A percentile compares a stretch with the other conserved stretches of the same genome.
phyloP scores from a whole-genome alignment of 1,140 invertebrate species.

The Leucophenga varia region DNA sequence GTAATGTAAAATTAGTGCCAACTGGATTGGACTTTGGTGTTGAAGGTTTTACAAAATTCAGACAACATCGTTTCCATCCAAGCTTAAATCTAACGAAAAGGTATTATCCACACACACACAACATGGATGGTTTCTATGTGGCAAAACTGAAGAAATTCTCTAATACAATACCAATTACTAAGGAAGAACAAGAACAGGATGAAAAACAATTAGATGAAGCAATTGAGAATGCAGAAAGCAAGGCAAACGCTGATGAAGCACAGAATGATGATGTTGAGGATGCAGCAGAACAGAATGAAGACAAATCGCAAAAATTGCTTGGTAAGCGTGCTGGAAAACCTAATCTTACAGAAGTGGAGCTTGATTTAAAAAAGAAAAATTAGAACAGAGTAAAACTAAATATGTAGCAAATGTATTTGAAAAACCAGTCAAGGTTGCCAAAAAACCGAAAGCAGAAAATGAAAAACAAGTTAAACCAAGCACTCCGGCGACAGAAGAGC shows the following conservation, averaged over 20 bases:
- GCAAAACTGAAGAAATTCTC: slow-evolving; percentile 97
- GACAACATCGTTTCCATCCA: slow-evolving; percentile 88
- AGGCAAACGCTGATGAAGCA: slow-evolving; percentile 2
- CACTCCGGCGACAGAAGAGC: neutral
- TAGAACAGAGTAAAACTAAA: slow-evolving; percentile 45
- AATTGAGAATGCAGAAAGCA: slow-evolving; percentile 31
- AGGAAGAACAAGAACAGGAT: slow-evolving; percentile 60
- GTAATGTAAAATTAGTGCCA: slow-evolving; percentile 90
- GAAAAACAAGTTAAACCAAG: slow-evolving; percentile 12
- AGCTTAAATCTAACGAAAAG: slow-evolving; percentile 85
- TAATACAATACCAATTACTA: slow-evolving; percentile 69
- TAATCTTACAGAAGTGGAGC: slow-evolving; percentile 33
- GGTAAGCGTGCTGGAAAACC: slow-evolving; percentile 53
- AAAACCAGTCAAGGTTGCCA: slow-evolving; percentile 42
- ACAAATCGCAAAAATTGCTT: slow-evolving; percentile 27
- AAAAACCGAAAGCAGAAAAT: slow-evolving; percentile 38
- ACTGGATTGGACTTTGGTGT: slow-evolving; percentile 94
- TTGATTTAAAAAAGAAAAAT: slow-evolving; percentile 51
- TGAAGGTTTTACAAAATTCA: slow-evolving; percentile 90
- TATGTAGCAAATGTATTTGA: slow-evolving; percentile 56
- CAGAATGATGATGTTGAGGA: slow-evolving; percentile 34
- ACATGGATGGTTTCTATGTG: slow-evolving; percentile 99
- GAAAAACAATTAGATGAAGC: slow-evolving; percentile 48
- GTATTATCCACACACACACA: slow-evolving; percentile 97
- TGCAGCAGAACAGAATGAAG: slow-evolving; percentile 33